Percentiles rank a stretch among this genome's conserved stretches.
phyloP scores from a whole-genome alignment of 1,140 invertebrate species.

The Drosophila paulistorum region DNA sequence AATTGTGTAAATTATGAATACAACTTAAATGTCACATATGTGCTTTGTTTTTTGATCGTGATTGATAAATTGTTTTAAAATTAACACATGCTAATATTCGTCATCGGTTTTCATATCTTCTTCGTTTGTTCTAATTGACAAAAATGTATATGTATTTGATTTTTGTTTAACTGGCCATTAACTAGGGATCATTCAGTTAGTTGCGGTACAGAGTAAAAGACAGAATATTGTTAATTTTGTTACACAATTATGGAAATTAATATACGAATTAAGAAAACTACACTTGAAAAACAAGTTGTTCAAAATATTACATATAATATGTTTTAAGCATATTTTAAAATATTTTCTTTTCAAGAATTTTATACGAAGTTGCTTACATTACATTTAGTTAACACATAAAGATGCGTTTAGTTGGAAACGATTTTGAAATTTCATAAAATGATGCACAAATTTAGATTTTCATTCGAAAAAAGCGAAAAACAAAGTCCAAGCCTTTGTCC shows the following conservation, averaged over 20 bases:
- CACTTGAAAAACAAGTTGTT: too few relatives aligned
- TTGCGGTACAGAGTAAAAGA: not conserved
- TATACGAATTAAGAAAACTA: too few relatives aligned
- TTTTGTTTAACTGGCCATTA: constrained; percentile 52
- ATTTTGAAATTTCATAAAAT: too few relatives aligned
- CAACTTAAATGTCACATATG: constrained; percentile 61
- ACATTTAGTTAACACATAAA: too few relatives aligned
- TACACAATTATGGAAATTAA: not conserved
- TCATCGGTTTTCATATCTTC: constrained; percentile 49
- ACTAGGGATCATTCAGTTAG: constrained; percentile 43
- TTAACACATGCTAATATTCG: constrained; percentile 45
- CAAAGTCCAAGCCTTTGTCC: not conserved
- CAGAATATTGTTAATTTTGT: not conserved
- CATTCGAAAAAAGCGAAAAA: not conserved
- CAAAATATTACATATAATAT: too few relatives aligned
- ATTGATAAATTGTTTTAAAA: constrained; percentile 39
- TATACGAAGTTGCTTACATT: too few relatives aligned
- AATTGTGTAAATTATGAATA: constrained; percentile 50
- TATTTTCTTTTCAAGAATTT: too few relatives aligned
- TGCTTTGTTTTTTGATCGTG: constrained; percentile 50
- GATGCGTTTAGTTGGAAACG: too few relatives aligned
- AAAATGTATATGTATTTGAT: constrained; percentile 41
- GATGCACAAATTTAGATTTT: too few relatives aligned
- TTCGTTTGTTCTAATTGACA: constrained; percentile 53
- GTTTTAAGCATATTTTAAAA: too few relatives aligned